Evolutionary conservation across 2,113 vertebrate species (phyloP).

Genomic region (Grus americana): DNA sequence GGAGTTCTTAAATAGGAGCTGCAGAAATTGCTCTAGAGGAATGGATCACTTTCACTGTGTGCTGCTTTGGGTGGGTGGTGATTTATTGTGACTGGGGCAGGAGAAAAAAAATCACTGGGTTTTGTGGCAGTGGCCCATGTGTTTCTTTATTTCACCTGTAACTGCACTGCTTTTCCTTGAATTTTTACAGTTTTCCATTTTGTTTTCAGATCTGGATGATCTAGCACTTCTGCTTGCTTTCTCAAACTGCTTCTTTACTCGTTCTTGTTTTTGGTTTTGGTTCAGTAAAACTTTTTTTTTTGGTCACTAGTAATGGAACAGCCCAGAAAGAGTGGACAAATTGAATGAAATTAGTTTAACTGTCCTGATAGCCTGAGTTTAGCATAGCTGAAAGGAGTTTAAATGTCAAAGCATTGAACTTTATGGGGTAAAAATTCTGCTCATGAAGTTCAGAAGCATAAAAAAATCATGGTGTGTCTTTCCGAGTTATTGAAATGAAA

Average conservation of each 20-base stretch:
- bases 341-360: background rate
- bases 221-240: background rate
- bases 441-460: background rate
- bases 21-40: background rate
- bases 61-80: background rate
- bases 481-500: background rate
- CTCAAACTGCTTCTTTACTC: background rate
- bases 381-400: background rate
- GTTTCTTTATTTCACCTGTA: background rate
- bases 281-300: background rate
- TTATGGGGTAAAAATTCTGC: background rate
- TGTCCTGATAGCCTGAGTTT: background rate
- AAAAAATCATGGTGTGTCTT: background rate
- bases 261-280: background rate
- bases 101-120: background rate
- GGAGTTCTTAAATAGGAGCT: background rate
- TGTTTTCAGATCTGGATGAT: background rate
- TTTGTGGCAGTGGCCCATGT: background rate
- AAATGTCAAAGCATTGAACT: background rate
- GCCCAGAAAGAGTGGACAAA: background rate
- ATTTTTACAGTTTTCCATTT: background rate
- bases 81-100: background rate
- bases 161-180: background rate
- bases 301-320: background rate
- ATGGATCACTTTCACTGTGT: background rate